Evolutionary conservation across 2,113 vertebrate species (phyloP).

Genomic region (Oxygymnocypris stewartii): DNA sequence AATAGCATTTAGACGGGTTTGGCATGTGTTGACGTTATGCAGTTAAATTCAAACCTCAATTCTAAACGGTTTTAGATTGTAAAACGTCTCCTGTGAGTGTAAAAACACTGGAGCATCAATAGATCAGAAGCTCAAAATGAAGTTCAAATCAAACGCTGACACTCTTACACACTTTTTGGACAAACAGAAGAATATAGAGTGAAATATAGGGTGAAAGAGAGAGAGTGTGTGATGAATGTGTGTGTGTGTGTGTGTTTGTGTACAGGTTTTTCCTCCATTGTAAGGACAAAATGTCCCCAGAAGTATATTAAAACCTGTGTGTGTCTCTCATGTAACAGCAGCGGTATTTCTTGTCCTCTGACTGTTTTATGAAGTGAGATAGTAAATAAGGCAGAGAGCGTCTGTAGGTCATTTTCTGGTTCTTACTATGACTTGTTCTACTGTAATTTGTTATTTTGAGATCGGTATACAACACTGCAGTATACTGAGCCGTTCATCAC

Average conservation of each 20-base stretch:
- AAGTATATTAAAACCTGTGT: not conserved
- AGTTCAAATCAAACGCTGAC: not conserved
- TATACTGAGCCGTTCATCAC: not conserved
- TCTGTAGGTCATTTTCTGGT: not conserved
- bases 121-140: not conserved
- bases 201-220: too few relatives aligned
- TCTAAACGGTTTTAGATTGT: not conserved
- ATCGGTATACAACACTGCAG: not conserved
- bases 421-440: not conserved
- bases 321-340: not conserved
- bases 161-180: not conserved
- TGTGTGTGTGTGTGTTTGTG: not conserved
- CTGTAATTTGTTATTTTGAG: not conserved
- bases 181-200: not conserved
- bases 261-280: too few relatives aligned
- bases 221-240: not conserved
- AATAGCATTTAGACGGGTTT: not conserved
- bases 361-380: constrained; percentile 6
- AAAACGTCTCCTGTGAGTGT: not conserved
- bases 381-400: not conserved
- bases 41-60: not conserved
- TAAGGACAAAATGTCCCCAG: not conserved
- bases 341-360: not conserved
- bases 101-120: not conserved
- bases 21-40: not conserved